Percentiles rank a stretch among this genome's conserved stretches.
These are phyloP conservation scores for Drymodes brunneopygia DNA, from an alignment of 2,113 vertebrate genomes.

Conservation along the genomic window DNA sequence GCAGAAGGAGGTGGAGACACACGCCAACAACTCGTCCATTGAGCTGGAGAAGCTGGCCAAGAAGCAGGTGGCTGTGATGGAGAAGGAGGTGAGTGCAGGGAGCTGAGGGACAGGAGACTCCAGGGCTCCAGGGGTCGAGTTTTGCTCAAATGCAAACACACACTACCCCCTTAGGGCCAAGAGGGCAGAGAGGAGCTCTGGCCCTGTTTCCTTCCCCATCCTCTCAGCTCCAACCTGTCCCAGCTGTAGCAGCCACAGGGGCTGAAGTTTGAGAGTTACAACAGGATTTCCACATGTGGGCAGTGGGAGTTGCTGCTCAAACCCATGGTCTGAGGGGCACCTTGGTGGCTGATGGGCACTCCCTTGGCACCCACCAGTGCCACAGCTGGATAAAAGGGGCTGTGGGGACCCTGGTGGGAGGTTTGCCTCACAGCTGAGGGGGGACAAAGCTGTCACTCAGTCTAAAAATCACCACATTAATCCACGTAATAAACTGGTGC, in stretches of 20 bases:
- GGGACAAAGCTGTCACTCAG: neutral
- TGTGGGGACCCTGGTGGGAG: neutral
- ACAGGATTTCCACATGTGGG: neutral
- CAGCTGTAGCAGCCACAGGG: neutral
- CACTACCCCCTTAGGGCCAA: neutral
- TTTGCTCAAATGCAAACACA: neutral
- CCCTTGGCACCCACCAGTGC: neutral
- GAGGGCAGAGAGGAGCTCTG: neutral
- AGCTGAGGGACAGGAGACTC: neutral
- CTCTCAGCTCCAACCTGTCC: neutral
- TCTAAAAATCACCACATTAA: rapidly evolving
- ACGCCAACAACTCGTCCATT: slow-evolving; percentile 98
- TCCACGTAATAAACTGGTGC: neutral
- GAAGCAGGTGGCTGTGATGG: slow-evolving; percentile 90
- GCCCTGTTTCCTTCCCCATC: neutral
- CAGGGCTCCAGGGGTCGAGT: neutral
- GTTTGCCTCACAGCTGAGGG: neutral
- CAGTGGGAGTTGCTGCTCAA: neutral
- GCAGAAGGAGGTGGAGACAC: slow-evolving; percentile 99
- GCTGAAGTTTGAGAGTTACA: neutral
- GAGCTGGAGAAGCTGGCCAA: slow-evolving; percentile 99
- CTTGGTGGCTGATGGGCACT: neutral
- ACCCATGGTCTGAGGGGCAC: neutral
- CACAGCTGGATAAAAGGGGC: neutral
- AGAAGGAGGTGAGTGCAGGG: slow-evolving; percentile 87